These are phyloP conservation scores for Aspiorhynchus laticeps DNA, from an alignment of 2,113 vertebrate genomes.

Conservation along the genomic window DNA sequence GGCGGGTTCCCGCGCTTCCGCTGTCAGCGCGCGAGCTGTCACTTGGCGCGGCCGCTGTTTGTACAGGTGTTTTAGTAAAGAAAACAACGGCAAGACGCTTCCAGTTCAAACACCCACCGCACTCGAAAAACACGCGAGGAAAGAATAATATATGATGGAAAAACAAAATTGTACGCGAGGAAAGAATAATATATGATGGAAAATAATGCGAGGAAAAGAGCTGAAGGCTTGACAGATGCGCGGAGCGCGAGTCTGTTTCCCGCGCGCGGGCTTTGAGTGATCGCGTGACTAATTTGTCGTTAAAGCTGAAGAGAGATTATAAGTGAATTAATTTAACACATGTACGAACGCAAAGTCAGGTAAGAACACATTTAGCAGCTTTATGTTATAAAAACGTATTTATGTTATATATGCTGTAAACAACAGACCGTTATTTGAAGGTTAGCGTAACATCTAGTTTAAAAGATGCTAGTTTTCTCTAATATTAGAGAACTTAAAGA, in stretches of 20 bases:
- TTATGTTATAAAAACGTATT: neutral
- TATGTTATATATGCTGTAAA: too few species aligned
- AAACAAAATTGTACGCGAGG: slow-evolving; percentile 65
- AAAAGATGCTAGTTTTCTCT: neutral
- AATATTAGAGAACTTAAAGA: neutral
- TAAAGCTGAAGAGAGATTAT: slow-evolving; percentile 9
- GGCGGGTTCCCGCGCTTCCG: neutral
- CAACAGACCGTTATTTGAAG: neutral
- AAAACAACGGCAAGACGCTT: slow-evolving; percentile 73
- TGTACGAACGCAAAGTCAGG: neutral
- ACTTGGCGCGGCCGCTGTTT: slow-evolving; percentile 76
- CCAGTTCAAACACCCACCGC: slow-evolving; percentile 64
- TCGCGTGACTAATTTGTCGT: slow-evolving; percentile 51
- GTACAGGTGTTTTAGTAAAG: slow-evolving; percentile 81
- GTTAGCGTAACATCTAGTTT: neutral
- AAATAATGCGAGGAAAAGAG: slow-evolving; percentile 60
- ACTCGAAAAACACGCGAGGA: slow-evolving; percentile 61
- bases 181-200: slow-evolving; percentile 66
- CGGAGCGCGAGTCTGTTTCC: slow-evolving; percentile 59
- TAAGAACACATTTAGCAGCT: neutral
- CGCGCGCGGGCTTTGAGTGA: slow-evolving; percentile 52
- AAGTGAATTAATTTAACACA: neutral
- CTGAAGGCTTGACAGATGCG: slow-evolving; percentile 66
- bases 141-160: slow-evolving; percentile 65
- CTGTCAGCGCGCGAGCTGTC: slow-evolving; percentile 71